Percentiles rank a stretch among this genome's conserved stretches.
Conservation (phyloP, 2,888 invertebrate species). For the Ichneumon xanthorius region DNA sequence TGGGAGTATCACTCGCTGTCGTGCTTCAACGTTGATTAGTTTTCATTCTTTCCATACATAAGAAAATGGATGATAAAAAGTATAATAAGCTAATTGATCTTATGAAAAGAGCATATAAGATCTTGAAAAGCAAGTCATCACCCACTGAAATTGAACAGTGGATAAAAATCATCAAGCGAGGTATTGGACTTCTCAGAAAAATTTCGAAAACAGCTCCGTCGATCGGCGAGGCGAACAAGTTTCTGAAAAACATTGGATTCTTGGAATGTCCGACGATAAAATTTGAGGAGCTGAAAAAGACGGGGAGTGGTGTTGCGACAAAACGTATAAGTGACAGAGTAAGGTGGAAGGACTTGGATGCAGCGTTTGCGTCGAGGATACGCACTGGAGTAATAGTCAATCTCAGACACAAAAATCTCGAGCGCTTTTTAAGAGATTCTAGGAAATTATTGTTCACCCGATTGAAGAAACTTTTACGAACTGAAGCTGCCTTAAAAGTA, state of each 20-base stretch:
- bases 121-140: background rate
- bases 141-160: background rate
- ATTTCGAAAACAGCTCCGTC: background rate
- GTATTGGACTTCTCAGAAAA: background rate
- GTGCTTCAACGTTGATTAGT: too few relatives aligned
- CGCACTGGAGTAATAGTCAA: slow-evolving; percentile 51
- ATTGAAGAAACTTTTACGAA: background rate
- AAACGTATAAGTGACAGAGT: background rate
- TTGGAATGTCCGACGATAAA: background rate
- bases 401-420: slow-evolving; percentile 40
- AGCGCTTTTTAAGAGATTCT: slow-evolving; percentile 31
- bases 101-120: too few relatives aligned
- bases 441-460: background rate
- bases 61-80: too few relatives aligned
- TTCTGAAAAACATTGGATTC: background rate
- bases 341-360: slow-evolving; percentile 11
- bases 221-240: background rate
- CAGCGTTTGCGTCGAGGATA: slow-evolving; percentile 34
- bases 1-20: too few relatives aligned
- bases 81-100: too few relatives aligned
- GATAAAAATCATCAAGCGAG: background rate
- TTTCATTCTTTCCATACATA: too few relatives aligned
- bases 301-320: background rate
- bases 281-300: background rate
- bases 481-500: slow-evolving; percentile 20